Base-by-base conservation (phyloP, 2,888 invertebrate species). In the Caenorhabditis becei region DNA sequence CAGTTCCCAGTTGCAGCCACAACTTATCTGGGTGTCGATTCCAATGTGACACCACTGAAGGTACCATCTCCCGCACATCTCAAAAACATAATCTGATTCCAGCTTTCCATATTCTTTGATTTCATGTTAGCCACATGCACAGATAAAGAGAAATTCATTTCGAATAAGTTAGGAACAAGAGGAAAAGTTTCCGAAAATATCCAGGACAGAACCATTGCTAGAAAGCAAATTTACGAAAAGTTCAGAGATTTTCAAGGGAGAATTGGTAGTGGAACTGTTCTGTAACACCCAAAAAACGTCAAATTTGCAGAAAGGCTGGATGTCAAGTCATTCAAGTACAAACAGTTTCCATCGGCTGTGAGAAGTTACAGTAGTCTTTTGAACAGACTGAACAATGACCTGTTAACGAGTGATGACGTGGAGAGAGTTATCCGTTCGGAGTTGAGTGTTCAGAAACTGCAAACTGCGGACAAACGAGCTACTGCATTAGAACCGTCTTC, bases 101-200 rank as follows among this genome's bases (percentile, higher is more conserved):
- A 93, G 93, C 87, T 93, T 16, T 93, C 93, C 0, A 83, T 93
- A 24, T 93, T 92, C 88, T 93, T 93, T 89, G 93, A 93, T 88
- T 89, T 93, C 56, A 86, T 93, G 83, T 83, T 92, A 67, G 91
- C 93, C 1, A 92, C 93, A 90, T 92, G 92, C 82, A 83, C 88
- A 35, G 90, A 87, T 1, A 89, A 92, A 1, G 47, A 61, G 2
- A 71, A 66, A 14, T 91, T 89, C 32, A 88, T 92, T 80, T 86
- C 89, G 1, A 90, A 91, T 44, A 92, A 92, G 86, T 84, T 91
- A 14, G 87, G 89, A 37, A 18, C 11, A n/a, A 28, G 44, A 32
- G 91, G 91, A 32, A 74, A 74, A 49, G 49, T 74, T 1, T 65
- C 74, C 0, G 65, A 66, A 7, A 58, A 74, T 56, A 23, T 37